Evolutionary conservation across 2,888 invertebrate genomes (phyloP).

Genomic region (Noctua fimbriata): DNA sequence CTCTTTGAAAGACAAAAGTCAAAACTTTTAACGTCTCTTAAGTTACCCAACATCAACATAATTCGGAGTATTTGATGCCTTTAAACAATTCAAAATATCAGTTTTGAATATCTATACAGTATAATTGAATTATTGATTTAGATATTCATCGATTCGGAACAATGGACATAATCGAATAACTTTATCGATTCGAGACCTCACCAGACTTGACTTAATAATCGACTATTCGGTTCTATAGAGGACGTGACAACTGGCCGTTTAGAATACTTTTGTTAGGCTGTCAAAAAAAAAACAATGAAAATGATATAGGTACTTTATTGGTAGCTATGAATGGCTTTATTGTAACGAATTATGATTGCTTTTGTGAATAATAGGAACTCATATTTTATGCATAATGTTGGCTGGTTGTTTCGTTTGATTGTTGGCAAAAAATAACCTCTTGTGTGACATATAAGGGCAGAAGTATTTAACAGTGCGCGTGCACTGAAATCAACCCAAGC

Average conservation of each 20-base stretch:
- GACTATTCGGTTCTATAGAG: conserved; percentile 54
- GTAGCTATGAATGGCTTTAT: conserved; percentile 43
- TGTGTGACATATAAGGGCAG: conserved; percentile 22
- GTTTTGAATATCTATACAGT: conserved; percentile 62
- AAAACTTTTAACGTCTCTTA: conserved; percentile 7
- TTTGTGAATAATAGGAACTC: conserved; percentile 52
- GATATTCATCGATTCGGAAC: conserved; percentile 69
- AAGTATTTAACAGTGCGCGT: background rate
- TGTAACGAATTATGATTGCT: conserved; percentile 36
- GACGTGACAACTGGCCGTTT: conserved; percentile 63
- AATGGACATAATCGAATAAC: conserved; percentile 69
- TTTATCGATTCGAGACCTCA: conserved; percentile 65
- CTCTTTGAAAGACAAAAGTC: conserved; percentile 35
- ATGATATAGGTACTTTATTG: conserved; percentile 32
- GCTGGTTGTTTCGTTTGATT: conserved; percentile 8
- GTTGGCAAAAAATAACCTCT: conserved; percentile 26
- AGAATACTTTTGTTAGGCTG: conserved; percentile 46
- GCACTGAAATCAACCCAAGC: background rate
- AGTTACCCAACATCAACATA: conserved; percentile 11
- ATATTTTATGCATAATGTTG: conserved; percentile 42
- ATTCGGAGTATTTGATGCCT: conserved; percentile 47
- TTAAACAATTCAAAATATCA: conserved; percentile 64
- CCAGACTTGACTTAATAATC: conserved; percentile 65
- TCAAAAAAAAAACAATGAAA: conserved; percentile 53
- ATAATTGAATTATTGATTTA: conserved; percentile 69